Percentiles rank a stretch among this genome's conserved stretches.
Conservation (phyloP, 2,797 vertebrate genomes). For the Falco berigora region DNA sequence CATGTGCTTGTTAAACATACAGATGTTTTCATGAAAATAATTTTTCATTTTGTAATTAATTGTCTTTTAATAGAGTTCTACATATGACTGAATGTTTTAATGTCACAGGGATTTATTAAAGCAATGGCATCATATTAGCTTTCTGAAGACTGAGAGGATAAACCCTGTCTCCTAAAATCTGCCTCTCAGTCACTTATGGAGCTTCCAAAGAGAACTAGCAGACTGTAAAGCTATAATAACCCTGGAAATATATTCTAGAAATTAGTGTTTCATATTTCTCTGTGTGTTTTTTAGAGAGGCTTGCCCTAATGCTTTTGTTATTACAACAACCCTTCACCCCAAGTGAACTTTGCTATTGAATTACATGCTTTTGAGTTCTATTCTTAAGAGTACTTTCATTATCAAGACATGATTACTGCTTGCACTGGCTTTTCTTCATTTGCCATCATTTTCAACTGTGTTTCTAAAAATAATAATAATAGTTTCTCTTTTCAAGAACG, state of each 20-base stretch:
- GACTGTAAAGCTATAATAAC: neutral
- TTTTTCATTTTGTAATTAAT: neutral
- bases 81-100: neutral
- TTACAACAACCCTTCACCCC: neutral
- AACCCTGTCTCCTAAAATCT: neutral
- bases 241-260: neutral
- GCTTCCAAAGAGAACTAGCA: neutral
- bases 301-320: neutral
- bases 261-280: neutral
- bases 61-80: neutral
- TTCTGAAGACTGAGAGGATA: neutral
- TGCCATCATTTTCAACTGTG: neutral
- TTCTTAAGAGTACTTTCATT: neutral
- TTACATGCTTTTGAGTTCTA: neutral
- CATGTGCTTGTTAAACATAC: neutral
- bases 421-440: neutral
- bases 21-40: neutral
- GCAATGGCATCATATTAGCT: neutral
- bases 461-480: neutral
- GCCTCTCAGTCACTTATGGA: neutral
- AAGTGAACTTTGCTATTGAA: neutral
- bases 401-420: neutral
- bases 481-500: conserved; percentile 76
- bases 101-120: neutral
- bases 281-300: neutral